Base-by-base conservation (phyloP, 2,113 vertebrate species). In the Chiloscyllium plagiosum region DNA sequence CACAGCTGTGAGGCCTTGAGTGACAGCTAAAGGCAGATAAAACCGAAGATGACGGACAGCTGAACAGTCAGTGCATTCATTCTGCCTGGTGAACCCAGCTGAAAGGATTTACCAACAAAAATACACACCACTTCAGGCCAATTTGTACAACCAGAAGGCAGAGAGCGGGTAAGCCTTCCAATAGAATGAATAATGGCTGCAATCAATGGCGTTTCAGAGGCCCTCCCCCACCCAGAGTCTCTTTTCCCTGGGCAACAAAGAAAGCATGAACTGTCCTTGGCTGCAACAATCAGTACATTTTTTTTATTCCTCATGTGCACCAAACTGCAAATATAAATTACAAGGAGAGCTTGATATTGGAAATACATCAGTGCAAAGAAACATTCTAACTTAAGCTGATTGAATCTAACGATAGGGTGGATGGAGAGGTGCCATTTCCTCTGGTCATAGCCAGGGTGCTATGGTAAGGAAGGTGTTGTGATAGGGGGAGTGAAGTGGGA, bases 41-140 rank as follows among this genome's bases (percentile, higher is more conserved):
- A 98, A 98, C 97, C 96, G 97, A 97, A 97, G 97, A 97, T 97
- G 97, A 98, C 97, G 97, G 97, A 97, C 97, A 78, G 96, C 96
- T 97, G 97, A 97, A 97, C 97, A 97, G 97, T 97, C 97, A 97
- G 96, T 97, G 97, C 97, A 98, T 98, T 98, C 98, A 98, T 97
- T 97, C 97, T 98, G 98, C 97, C 97, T 98, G 97, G 97, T 98
- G 97, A 98, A 98, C 97, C 98, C 97, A 96, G 97, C 97, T 97
- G 97, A 98, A 97, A 98, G 98, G 98, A 99, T 98, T 98, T 98
- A 97, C 96, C 97, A 97, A 98, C 98, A 97, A 98, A 98, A 98
- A 97, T 97, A 97, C 98, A 98, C 98, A 97, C 97, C 98, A 98
- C 98, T 98, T 97, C 97, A 97, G 97, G 97, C 98, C 98, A 98